A percentile compares a stretch with the other conserved stretches of the same genome.
phyloP scores from a whole-genome alignment of 2,888 invertebrate genomes.

The Dryadula phaetusa region DNA sequence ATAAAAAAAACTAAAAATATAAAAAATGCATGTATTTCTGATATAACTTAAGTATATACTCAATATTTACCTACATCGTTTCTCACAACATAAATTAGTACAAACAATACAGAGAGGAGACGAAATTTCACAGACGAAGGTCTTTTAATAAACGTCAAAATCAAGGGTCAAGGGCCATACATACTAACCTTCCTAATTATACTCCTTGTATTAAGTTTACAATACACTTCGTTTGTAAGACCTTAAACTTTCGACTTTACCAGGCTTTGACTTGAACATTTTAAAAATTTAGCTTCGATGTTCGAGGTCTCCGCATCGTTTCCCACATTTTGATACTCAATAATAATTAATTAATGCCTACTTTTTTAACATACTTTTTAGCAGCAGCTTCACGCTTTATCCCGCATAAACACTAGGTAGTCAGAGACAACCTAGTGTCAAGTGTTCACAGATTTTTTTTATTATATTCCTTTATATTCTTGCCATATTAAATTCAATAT shows the following conservation, averaged over 20 bases:
- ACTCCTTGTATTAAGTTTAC: background rate
- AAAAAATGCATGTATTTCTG: too few relatives aligned
- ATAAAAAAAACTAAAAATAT: too few relatives aligned
- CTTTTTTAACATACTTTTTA: background rate
- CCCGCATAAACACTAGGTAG: too few relatives aligned
- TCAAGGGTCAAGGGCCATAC: background rate
- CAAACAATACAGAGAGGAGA: background rate
- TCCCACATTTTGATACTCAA: background rate
- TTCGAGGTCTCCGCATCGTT: constrained; percentile 6
- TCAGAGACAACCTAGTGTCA: too few relatives aligned
- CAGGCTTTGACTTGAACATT: constrained; percentile 1
- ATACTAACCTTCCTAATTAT: background rate
- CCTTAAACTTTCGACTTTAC: constrained; percentile 15
- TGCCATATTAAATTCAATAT: too few relatives aligned
- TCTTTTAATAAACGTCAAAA: background rate
- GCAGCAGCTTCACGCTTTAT: too few relatives aligned
- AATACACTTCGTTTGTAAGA: background rate
- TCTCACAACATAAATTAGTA: background rate
- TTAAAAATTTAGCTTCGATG: constrained; percentile 1
- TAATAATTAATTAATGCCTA: background rate
- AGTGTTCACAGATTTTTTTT: too few relatives aligned
- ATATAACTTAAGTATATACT: too few relatives aligned
- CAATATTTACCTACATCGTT: background rate
- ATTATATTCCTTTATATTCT: too few relatives aligned
- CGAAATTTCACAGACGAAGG: background rate